Evolutionary conservation across 2,888 invertebrate species (phyloP), one percentile per base, ranked within the genome.

Genomic region (Loripinus fragilis): DNA sequence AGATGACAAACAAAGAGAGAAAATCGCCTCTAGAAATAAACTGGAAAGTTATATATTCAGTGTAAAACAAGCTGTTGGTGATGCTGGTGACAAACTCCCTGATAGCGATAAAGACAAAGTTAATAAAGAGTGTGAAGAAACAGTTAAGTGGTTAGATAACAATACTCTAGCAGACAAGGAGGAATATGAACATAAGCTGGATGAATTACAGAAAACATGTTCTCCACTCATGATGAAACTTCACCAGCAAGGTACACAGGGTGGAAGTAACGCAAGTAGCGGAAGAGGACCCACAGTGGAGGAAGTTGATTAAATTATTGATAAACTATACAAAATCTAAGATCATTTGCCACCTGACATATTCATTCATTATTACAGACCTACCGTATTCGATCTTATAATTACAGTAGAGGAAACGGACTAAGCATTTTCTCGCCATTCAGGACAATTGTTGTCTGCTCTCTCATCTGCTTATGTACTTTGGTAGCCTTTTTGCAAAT

Each of bases 61-160:
- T 60, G 89, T 89, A 38, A 96, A 96, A 68, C 91, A 90, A 70
- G 95, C 95, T 33, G 95, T 95, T 0, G 95, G 95, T 0, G 96
- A 95, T 55, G 84, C 81, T 12, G 90, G 85, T 23, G 86, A 90
- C 67, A 94, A 93, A 91, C 92, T 97, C 60, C 93, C 94, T 7
- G 95, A 95, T 45, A 94, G 94, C 0, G 98, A 98, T 91, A 96
- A 96, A 89, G 95, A 95, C 67, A 92, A 94, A 20, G 96, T 97
- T 0, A 83, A 86, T n/a, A 92, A 90, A n/a, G 89, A 88, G 35
- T 92, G 93, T 72, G 94, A 95, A 30, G 95, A 95, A 20, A 42
- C 67, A 78, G 94, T 97, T 72, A 94, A 95, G 8, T 98, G 97
- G 97, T 94, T 98, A 42, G 97, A 98, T 86, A 93, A 94, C n/a